Conservation (phyloP, 2,888 invertebrate species). For the Leptura quadrifasciata region DNA sequence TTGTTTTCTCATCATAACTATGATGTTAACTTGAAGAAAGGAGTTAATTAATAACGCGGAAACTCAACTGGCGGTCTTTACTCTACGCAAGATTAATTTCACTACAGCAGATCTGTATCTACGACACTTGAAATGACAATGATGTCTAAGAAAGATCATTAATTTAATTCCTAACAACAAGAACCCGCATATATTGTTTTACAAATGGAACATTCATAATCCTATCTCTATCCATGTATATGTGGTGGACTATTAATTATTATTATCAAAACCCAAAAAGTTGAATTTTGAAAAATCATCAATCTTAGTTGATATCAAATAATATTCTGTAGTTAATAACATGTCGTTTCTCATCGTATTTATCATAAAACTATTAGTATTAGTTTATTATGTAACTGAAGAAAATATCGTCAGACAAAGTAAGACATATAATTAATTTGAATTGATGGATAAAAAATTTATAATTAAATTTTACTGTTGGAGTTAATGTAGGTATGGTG, state of each 20-base stretch:
- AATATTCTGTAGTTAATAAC: neutral
- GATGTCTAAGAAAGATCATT: slow-evolving; percentile 65
- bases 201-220: slow-evolving; percentile 34
- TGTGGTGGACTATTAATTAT: slow-evolving; percentile 25
- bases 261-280: slow-evolving; percentile 27
- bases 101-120: slow-evolving; percentile 65
- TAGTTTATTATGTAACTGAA: neutral
- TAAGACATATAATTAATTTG: slow-evolving; percentile 14
- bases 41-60: slow-evolving; percentile 63
- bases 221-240: slow-evolving; percentile 32
- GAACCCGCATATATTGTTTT: slow-evolving; percentile 51
- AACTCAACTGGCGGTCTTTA: slow-evolving; percentile 59
- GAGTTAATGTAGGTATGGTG: slow-evolving; percentile 22
- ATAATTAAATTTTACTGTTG: slow-evolving; percentile 31
- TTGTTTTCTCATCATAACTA: slow-evolving; percentile 59
- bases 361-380: neutral
- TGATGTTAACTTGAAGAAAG: slow-evolving; percentile 60
- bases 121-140: slow-evolving; percentile 66
- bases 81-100: slow-evolving; percentile 62
- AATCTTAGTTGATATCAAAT: slow-evolving; percentile 14
- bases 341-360: neutral
- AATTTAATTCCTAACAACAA: slow-evolving; percentile 56
- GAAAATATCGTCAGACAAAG: neutral
- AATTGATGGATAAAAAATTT: slow-evolving; percentile 22
- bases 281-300: neutral